Conservation (phyloP, 2,888 invertebrate genomes). For the Acrobasis repandana region DNA sequence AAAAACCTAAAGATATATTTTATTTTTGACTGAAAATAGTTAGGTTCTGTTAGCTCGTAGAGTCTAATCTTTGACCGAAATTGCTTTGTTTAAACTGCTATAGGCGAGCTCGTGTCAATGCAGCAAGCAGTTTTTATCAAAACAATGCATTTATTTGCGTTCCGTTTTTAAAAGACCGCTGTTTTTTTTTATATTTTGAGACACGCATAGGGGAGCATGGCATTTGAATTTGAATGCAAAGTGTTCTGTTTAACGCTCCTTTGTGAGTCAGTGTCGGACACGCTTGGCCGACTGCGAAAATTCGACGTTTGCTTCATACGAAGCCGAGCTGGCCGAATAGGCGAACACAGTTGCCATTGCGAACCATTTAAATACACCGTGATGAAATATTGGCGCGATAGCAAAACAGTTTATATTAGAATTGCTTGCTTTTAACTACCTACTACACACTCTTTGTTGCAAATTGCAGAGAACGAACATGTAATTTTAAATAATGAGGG, state of each 20-base stretch:
- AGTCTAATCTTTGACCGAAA: too few species aligned
- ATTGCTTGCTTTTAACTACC: not conserved
- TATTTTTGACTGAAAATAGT: too few species aligned
- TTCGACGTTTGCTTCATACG: conserved; percentile 56
- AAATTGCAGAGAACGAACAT: conserved; percentile 3
- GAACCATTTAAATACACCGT: conserved; percentile 10
- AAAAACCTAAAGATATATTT: too few species aligned
- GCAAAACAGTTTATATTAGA: conserved; percentile 1
- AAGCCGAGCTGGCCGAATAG: conserved; percentile 39
- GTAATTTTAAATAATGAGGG: not conserved
- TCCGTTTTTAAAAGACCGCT: conserved; percentile 28
- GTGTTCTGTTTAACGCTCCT: conserved; percentile 63
- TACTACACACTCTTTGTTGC: conserved; percentile 1
- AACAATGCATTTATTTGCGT: conserved; percentile 23
- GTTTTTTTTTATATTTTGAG: conserved; percentile 45
- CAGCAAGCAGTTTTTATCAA: conserved; percentile 14
- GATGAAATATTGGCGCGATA: conserved; percentile 12
- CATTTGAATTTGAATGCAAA: conserved; percentile 59
- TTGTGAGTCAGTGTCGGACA: conserved; percentile 66
- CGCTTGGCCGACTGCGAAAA: conserved; percentile 75
- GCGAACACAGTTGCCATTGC: conserved; percentile 34
- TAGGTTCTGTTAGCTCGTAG: too few species aligned
- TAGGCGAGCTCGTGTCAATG: not conserved
- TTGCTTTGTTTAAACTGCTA: not conserved
- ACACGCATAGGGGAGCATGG: conserved; percentile 43